Percentiles rank a stretch among this genome's conserved stretches.
These are phyloP conservation scores for Gastrophysa polygoni DNA, from an alignment of 2,888 invertebrate species.

Conservation along the genomic window DNA sequence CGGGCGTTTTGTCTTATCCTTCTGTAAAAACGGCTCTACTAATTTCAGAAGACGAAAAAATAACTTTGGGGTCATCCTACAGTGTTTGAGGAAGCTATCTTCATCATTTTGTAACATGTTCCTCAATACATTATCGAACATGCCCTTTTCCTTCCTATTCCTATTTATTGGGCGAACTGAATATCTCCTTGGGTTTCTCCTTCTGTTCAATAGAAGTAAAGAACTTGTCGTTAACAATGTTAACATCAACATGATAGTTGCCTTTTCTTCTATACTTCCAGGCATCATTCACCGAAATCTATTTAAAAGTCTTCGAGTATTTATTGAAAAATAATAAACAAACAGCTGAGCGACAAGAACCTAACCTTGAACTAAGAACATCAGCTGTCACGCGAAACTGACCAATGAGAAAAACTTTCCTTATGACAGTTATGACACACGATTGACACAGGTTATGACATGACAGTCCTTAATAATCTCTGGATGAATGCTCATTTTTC, in stretches of 20 bases:
- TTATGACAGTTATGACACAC: neutral
- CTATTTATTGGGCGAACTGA: neutral
- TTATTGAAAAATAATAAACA: neutral
- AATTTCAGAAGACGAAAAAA: conserved; percentile 1
- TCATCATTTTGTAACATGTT: neutral
- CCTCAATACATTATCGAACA: neutral
- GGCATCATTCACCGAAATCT: neutral
- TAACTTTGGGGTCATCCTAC: neutral
- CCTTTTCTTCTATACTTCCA: neutral
- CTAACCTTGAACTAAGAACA: too few species aligned
- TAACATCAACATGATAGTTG: too few species aligned
- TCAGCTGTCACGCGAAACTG: neutral
- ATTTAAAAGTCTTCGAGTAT: neutral
- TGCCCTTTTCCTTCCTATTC: neutral
- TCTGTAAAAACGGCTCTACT: conserved; percentile 1
- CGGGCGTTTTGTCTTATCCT: neutral
- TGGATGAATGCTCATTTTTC: too few species aligned
- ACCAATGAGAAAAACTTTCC: neutral
- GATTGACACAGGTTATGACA: neutral
- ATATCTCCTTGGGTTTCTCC: neutral
- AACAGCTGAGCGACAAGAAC: too few species aligned
- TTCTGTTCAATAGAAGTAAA: neutral
- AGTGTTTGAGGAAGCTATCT: conserved; percentile 7
- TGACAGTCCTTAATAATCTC: too few species aligned
- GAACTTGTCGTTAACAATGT: neutral